Evolutionary conservation across 2,888 invertebrate genomes (phyloP).

Genomic region (Rutpela maculata): DNA sequence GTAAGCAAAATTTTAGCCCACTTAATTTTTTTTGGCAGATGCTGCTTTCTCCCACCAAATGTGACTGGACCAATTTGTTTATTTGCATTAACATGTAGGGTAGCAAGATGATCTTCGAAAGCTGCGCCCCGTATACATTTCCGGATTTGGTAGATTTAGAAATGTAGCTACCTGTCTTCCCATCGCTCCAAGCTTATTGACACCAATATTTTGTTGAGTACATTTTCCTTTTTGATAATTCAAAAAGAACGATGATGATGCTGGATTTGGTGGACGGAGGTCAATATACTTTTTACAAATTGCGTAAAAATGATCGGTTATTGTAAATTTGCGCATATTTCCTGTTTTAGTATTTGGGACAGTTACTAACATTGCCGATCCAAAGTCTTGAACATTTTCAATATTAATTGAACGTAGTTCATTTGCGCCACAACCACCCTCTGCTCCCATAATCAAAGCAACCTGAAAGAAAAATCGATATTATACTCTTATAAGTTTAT

Average conservation of each 20-base stretch:
- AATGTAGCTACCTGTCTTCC: slow-evolving; percentile 49
- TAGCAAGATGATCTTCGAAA: slow-evolving; percentile 41
- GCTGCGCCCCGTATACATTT: slow-evolving; percentile 46
- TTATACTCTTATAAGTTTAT: neutral
- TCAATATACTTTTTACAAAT: slow-evolving; percentile 47
- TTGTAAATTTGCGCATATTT: slow-evolving; percentile 45
- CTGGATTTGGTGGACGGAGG: slow-evolving; percentile 40
- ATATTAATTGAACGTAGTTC: slow-evolving; percentile 49
- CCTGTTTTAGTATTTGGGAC: slow-evolving; percentile 48
- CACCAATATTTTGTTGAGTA: slow-evolving; percentile 45
- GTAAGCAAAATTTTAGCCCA: too few species aligned
- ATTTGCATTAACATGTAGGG: neutral
- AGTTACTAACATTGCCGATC: slow-evolving; percentile 46
- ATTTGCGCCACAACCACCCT: slow-evolving; percentile 44
- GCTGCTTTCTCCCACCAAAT: too few species aligned
- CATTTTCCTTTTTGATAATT: slow-evolving; percentile 52
- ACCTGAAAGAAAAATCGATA: slow-evolving; percentile 44
- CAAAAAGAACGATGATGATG: slow-evolving; percentile 40
- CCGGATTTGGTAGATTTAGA: slow-evolving; percentile 29
- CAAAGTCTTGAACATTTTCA: slow-evolving; percentile 47
- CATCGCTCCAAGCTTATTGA: slow-evolving; percentile 52
- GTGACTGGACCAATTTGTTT: too few species aligned
- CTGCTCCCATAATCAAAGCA: slow-evolving; percentile 48
- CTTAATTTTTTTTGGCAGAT: too few species aligned
- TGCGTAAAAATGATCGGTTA: slow-evolving; percentile 44